Evolutionary conservation across 2,888 invertebrate genomes (phyloP).

Genomic region (Tetramorium bicarinatum): DNA sequence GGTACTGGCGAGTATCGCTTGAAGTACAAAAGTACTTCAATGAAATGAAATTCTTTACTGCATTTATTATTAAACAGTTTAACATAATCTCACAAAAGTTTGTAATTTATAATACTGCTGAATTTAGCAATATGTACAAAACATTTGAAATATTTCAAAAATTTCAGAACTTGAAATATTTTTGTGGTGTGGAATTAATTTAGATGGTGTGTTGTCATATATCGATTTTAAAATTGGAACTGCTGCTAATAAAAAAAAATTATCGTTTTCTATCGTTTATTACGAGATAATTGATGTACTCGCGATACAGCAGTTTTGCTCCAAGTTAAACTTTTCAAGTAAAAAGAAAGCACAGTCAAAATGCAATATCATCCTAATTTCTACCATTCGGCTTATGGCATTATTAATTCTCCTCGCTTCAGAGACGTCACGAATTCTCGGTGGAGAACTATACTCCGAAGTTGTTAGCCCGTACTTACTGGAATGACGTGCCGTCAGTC

Average conservation of each 20-base stretch:
- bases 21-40: background rate
- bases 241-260: background rate
- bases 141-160: background rate
- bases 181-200: background rate
- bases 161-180: background rate
- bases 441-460: conserved; percentile 40
- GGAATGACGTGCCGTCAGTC: conserved; percentile 50
- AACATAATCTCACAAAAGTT: background rate
- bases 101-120: background rate
- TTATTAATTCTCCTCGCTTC: conserved; percentile 51
- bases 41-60: background rate
- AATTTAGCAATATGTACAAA: background rate
- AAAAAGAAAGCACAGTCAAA: background rate
- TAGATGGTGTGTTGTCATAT: background rate
- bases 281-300: conserved; percentile 2
- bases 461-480: conserved; percentile 46
- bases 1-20: no score
- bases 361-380: conserved; percentile 11
- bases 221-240: background rate
- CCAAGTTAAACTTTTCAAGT: background rate
- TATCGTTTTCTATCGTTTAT: background rate
- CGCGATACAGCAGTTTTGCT: background rate
- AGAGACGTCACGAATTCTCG: conserved; percentile 43
- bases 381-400: conserved; percentile 14
- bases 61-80: background rate